Evolutionary conservation across 2,797 vertebrate species (phyloP).

Genomic region (Coregonus suidteri): DNA sequence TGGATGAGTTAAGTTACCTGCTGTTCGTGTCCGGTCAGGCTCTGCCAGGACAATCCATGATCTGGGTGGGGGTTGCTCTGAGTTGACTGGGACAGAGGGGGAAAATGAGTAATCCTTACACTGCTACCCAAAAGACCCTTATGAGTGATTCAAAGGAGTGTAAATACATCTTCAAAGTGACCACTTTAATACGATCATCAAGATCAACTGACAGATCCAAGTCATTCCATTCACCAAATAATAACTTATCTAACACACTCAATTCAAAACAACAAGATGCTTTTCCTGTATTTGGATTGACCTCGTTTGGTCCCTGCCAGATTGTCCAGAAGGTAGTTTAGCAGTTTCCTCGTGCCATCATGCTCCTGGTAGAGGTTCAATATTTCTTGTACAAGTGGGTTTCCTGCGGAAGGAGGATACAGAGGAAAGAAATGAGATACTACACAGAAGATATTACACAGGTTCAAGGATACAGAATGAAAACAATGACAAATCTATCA

Average conservation of each 20-base stretch:
- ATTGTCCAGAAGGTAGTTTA: constrained; percentile 99
- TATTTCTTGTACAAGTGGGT: constrained; percentile 98
- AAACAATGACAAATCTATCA: constrained; percentile 27
- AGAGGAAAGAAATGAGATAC: background rate
- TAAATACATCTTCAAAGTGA: too few relatives aligned
- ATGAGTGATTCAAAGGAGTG: too few relatives aligned
- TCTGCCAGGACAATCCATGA: constrained; percentile 96
- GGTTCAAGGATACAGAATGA: background rate
- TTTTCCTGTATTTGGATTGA: constrained; percentile 73
- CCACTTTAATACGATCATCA: too few relatives aligned
- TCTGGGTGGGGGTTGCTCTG: constrained; percentile 92
- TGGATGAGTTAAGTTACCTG: constrained; percentile 1
- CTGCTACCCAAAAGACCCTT: too few relatives aligned
- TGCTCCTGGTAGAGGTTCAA: constrained; percentile 98
- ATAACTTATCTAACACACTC: too few relatives aligned
- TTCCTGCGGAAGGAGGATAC: constrained; percentile 75
- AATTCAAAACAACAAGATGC: background rate
- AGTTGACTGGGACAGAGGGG: constrained; percentile 81
- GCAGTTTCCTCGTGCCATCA: constrained; percentile 94
- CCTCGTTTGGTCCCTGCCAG: constrained; percentile 97
- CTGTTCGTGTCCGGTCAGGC: constrained; percentile 85
- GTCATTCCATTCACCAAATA: background rate
- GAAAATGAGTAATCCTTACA: too few relatives aligned
- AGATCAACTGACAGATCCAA: background rate
- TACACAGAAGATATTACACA: background rate